phyloP scores from a whole-genome alignment of 2,113 vertebrate species.

The Silurus glanis region DNA sequence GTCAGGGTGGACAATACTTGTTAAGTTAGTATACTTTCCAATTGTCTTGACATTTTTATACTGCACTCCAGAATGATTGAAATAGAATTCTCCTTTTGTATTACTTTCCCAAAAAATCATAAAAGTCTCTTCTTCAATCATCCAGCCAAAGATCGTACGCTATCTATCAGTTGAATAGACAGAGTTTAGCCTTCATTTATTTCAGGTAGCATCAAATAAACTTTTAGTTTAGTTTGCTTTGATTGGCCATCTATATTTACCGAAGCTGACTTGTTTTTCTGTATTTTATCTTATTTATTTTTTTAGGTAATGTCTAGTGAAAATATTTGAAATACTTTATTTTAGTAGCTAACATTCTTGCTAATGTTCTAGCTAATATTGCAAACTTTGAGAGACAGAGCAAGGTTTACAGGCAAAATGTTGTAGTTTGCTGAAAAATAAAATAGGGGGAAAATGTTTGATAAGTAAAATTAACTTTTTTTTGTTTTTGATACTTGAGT shows the following conservation, averaged over 20 bases:
- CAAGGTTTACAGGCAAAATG: no score
- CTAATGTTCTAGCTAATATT: background rate
- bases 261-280: no score
- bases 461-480: no score
- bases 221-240: background rate
- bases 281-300: no score
- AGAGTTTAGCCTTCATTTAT: background rate
- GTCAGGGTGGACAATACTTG: no score
- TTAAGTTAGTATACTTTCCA: no score
- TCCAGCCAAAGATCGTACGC: background rate
- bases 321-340: no score
- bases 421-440: no score
- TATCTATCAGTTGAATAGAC: background rate
- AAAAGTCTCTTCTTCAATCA: background rate
- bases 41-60: background rate
- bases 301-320: no score
- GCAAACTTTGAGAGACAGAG: background rate
- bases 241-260: background rate
- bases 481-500: background rate
- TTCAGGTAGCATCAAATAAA: background rate
- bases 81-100: background rate
- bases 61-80: background rate
- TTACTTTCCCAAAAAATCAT: background rate
- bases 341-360: background rate
- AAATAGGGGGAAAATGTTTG: no score